Conservation (phyloP, 2,113 vertebrate species). For the Mobula birostris region DNA sequence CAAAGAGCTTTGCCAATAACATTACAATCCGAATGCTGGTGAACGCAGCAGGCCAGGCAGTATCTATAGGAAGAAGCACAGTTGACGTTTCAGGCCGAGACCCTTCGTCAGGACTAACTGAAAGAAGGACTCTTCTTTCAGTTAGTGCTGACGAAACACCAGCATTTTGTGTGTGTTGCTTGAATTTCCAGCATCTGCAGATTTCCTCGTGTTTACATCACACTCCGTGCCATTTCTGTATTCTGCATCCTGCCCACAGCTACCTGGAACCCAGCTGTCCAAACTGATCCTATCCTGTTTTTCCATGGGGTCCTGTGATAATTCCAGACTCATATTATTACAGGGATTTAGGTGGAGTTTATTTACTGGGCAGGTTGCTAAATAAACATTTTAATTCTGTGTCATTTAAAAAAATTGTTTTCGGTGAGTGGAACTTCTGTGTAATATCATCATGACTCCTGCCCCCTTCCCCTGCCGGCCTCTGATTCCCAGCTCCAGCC, state of each 20-base stretch:
- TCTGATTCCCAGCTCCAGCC: too few species aligned
- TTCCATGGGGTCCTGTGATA: background rate
- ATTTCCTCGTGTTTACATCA: too few species aligned
- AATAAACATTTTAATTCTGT: background rate
- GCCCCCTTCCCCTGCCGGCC: background rate
- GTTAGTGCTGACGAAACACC: too few species aligned
- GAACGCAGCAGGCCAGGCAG: too few species aligned
- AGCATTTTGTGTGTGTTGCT: too few species aligned
- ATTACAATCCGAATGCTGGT: background rate
- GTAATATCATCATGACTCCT: background rate
- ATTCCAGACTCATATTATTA: background rate
- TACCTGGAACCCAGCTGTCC: background rate
- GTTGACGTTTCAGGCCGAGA: too few species aligned
- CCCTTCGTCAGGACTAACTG: too few species aligned
- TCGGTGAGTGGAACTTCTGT: background rate
- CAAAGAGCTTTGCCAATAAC: background rate
- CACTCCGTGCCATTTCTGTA: background rate
- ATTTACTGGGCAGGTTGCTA: background rate
- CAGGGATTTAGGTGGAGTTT: background rate
- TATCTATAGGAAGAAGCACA: too few species aligned
- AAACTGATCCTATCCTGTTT: background rate
- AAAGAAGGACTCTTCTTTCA: too few species aligned
- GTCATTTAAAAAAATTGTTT: background rate
- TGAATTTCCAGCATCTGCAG: too few species aligned
- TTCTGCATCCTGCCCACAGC: too few species aligned